Percentiles rank a stretch among this genome's conserved stretches.
Evolutionary conservation across 30 jellyfish, hydroid and myxozoan species (phyloP).

Genomic region (Hydra vulgaris): DNA sequence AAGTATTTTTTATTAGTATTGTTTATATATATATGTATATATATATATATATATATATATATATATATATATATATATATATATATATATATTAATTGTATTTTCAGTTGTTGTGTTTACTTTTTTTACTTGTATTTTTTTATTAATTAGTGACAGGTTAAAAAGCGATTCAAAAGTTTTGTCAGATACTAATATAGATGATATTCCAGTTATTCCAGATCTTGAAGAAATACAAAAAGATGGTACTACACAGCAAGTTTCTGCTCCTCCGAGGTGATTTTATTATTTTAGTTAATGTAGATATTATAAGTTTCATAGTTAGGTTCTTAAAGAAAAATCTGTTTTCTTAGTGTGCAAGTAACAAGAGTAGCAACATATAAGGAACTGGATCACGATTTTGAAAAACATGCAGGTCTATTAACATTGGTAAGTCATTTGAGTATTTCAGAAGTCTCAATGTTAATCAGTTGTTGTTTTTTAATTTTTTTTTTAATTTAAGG

Average conservation of each 20-base stretch:
- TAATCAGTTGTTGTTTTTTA: not conserved
- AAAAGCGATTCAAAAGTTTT: constrained; percentile 68
- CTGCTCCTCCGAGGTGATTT: constrained; percentile 97
- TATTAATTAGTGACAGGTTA: constrained; percentile 53
- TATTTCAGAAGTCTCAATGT: not conserved
- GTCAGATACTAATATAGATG: constrained; percentile 68
- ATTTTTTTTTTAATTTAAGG: too few species aligned
- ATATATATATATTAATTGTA: not conserved
- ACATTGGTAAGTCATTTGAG: constrained; percentile 73
- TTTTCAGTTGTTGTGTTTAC: not conserved
- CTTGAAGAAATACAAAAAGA: constrained; percentile 92
- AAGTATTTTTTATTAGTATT: not conserved
- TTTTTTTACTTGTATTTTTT: not conserved
- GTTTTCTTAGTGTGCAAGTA: constrained; percentile 76
- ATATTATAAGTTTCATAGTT: too few species aligned
- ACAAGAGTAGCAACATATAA: constrained; percentile 98
- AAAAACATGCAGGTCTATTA: constrained; percentile 94
- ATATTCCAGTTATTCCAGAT: constrained; percentile 95
- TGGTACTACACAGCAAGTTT: constrained; percentile 76
- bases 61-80: not conserved
- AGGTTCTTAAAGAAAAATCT: not conserved
- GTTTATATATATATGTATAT: not conserved
- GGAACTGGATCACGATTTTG: constrained; percentile 93
- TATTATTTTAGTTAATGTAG: too few species aligned
- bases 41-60: too few species aligned